Evolutionary conservation across 1,140 invertebrate genomes (phyloP).

Genomic region (Trachymyrmex cornetzi): DNA sequence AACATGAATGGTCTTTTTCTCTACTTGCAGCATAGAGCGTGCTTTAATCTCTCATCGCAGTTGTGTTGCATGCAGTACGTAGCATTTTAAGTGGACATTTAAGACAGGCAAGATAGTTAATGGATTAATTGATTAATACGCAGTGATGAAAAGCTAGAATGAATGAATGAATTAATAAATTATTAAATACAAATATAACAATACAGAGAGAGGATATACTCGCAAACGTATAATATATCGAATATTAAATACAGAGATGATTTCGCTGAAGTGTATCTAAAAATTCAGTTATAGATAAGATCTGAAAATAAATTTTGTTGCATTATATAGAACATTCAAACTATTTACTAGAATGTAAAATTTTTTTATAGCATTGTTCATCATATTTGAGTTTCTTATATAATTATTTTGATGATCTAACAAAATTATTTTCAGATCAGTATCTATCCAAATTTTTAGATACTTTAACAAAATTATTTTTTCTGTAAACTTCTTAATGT

Average conservation of each 20-base stretch:
- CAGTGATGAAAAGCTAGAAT: neutral
- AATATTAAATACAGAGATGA: neutral
- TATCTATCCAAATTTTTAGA: no score
- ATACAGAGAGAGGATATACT: neutral
- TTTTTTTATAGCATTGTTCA: no score
- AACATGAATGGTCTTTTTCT: constrained; percentile 24
- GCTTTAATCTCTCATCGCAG: constrained; percentile 38
- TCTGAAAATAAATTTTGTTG: no score
- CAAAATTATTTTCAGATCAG: no score
- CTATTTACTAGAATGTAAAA: no score
- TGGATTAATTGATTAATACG: neutral
- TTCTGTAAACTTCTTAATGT: neutral
- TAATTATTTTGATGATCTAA: no score
- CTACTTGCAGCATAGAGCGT: neutral
- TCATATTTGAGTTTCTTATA: no score
- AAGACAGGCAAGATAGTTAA: neutral
- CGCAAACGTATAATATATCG: neutral
- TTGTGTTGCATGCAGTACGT: neutral
- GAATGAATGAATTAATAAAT: neutral
- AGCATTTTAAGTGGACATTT: neutral
- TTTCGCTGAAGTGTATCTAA: no score
- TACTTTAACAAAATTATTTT: no score
- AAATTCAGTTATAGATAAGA: no score
- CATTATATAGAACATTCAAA: no score
- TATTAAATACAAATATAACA: neutral